Evolutionary conservation across 2,797 vertebrate species (phyloP).

Genomic region (Ctenopoma kingsleyae): DNA sequence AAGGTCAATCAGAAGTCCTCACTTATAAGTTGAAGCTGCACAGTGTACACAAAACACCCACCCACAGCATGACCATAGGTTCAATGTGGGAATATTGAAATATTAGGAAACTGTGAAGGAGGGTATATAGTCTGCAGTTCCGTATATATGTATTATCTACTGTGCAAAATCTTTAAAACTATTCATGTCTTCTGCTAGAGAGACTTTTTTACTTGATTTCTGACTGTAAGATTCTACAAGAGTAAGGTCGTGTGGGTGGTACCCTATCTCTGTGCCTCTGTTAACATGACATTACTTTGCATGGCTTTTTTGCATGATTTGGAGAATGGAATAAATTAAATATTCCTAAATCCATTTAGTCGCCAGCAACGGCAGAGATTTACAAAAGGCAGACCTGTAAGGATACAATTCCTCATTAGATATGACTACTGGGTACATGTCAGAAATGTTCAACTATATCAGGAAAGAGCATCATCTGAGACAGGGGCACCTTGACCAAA

Average conservation of each 20-base stretch:
- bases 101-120: slow-evolving; percentile 31
- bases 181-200: neutral
- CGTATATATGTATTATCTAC: neutral
- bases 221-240: neutral
- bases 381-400: neutral
- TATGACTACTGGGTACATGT: slow-evolving; percentile 32
- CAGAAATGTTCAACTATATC: slow-evolving; percentile 35
- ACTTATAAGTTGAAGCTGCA: slow-evolving; percentile 50
- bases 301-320: neutral
- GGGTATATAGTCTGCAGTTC: neutral
- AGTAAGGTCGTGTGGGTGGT: neutral
- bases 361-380: neutral
- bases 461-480: slow-evolving; percentile 40
- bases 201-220: slow-evolving; percentile 1
- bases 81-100: slow-evolving; percentile 32
- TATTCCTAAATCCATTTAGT: neutral
- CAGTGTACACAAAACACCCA: slow-evolving; percentile 51
- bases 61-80: slow-evolving; percentile 48
- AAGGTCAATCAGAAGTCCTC: slow-evolving; percentile 55
- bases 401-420: slow-evolving; percentile 30
- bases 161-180: neutral
- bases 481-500: slow-evolving; percentile 68
- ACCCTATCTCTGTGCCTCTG: neutral
- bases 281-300: neutral
- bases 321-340: slow-evolving; percentile 24